Evolutionary conservation across 2,888 invertebrate species (phyloP), one percentile per base, ranked within the genome.

Genomic region (Platypus cylindrus): DNA sequence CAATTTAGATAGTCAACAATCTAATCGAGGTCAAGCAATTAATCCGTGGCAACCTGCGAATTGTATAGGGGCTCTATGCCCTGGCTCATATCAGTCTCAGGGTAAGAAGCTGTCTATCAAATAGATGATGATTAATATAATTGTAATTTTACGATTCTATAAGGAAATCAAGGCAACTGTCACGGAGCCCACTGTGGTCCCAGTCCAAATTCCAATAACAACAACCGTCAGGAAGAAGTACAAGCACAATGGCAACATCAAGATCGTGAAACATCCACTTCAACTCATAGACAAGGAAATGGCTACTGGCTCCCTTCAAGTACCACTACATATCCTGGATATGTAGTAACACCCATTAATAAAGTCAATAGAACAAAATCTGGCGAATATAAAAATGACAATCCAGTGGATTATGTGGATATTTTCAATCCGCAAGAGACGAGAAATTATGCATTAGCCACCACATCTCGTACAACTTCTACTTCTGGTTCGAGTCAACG

Each of bases 381-480:
- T n/a, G 29, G 30, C 5, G 42, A 39, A 2, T 42, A 37, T 12
- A 34, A 34, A 24, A 40, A 39, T 22, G 29, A 42, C 27, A 39
- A 28, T 27, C 35, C 36, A 8, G 12, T 34, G 5, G 49, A 50
- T 30, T 46, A 50, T 25, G 41, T 43, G 3, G 48, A 50, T 27
- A 36, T 50, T 16, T 46, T 47, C 16, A 38, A 46, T 26, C 47
- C 48, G 1, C 33, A 41, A 14, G 40, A 46, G 13, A 33, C 29
- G 7, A 25, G 29, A 17, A 38, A 35, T 23, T 27, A 37, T n/a
- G 26, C 18, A n/a, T 38, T 27, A 12, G 43, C 24, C 17, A 34
- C 44, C 1, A 48, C 48, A 11, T n/a, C n/a, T n/a, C n/a, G n/a
- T n/a, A 49, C 51, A 2, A 36, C 42, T 4, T 41, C 41, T 36